These are phyloP conservation scores for Microhierax caerulescens DNA, from an alignment of 2,797 vertebrate species.

Conservation along the genomic window DNA sequence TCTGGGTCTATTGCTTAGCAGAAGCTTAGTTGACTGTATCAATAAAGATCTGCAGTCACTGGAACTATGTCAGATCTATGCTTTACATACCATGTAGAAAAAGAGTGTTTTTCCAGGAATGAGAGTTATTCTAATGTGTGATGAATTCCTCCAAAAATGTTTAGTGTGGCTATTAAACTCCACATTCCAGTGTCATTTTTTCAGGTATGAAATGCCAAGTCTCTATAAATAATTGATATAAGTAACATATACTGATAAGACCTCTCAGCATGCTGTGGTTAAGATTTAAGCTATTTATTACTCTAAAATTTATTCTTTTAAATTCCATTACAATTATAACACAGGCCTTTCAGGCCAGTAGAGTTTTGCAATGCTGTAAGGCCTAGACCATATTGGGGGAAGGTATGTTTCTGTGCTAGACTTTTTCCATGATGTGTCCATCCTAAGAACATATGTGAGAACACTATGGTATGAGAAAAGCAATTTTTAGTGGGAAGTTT, in stretches of 20 bases:
- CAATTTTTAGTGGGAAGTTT: slow-evolving; percentile 32
- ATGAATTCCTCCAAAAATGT: slow-evolving; percentile 68
- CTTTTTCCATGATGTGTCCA: slow-evolving; percentile 48
- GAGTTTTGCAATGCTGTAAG: slow-evolving; percentile 55
- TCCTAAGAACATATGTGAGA: slow-evolving; percentile 12
- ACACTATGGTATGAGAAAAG: slow-evolving; percentile 46
- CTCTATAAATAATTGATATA: slow-evolving; percentile 76
- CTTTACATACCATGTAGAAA: slow-evolving; percentile 45
- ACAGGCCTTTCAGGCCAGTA: slow-evolving; percentile 61
- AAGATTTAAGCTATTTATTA: slow-evolving; percentile 76
- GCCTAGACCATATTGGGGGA: slow-evolving; percentile 62
- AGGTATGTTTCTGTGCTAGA: slow-evolving; percentile 48
- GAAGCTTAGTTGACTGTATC: slow-evolving; percentile 21
- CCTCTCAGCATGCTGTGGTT: slow-evolving; percentile 64
- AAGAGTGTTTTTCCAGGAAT: slow-evolving; percentile 58
- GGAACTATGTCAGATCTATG: slow-evolving; percentile 38
- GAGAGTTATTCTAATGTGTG: slow-evolving; percentile 59
- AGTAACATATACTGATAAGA: slow-evolving; percentile 70
- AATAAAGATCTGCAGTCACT: slow-evolving; percentile 26
- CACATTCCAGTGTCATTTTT: slow-evolving; percentile 57
- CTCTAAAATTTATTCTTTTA: slow-evolving; percentile 72
- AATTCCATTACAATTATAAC: slow-evolving; percentile 78
- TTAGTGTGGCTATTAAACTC: slow-evolving; percentile 65
- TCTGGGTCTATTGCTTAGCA: slow-evolving; percentile 20
- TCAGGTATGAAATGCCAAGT: slow-evolving; percentile 68